These are phyloP conservation scores for Jaculus jaculus DNA, from an alignment of 2,113 vertebrate genomes.

Conservation along the genomic window DNA sequence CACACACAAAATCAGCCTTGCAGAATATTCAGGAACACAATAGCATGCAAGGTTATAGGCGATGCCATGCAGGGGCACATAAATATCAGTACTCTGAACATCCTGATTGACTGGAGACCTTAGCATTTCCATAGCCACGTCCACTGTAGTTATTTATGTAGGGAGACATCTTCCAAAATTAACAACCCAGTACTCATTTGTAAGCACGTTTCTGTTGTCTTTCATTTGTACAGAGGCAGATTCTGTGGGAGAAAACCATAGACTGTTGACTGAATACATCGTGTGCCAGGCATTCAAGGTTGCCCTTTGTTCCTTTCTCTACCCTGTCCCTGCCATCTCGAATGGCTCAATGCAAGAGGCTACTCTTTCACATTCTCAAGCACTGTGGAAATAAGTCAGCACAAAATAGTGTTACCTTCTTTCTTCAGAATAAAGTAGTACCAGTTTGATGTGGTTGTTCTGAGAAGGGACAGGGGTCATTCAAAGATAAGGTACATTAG, in stretches of 20 bases:
- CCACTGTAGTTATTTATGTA: background rate
- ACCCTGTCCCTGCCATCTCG: background rate
- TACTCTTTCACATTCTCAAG: background rate
- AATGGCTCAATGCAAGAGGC: background rate
- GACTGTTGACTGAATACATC: background rate
- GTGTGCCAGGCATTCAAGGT: background rate
- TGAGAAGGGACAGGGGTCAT: background rate
- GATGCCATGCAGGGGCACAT: accelerated
- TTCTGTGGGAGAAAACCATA: background rate
- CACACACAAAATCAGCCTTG: slow-evolving; percentile 25
- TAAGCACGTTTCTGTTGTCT: background rate
- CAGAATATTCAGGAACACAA: background rate
- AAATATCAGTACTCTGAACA: background rate
- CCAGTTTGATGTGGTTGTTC: background rate
- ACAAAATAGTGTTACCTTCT: background rate
- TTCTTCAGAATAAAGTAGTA: background rate
- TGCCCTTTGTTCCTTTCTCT: background rate
- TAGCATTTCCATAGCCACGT: background rate
- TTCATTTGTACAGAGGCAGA: background rate
- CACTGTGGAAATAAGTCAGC: background rate
- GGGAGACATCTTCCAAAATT: background rate
- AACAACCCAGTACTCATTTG: background rate
- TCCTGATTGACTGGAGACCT: background rate
- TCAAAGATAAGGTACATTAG: background rate
- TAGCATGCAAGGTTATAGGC: too few relatives aligned